Evolutionary conservation across 2,797 vertebrate species (phyloP), one percentile per base, ranked within the genome.

Genomic region (Lepus townsendii): DNA sequence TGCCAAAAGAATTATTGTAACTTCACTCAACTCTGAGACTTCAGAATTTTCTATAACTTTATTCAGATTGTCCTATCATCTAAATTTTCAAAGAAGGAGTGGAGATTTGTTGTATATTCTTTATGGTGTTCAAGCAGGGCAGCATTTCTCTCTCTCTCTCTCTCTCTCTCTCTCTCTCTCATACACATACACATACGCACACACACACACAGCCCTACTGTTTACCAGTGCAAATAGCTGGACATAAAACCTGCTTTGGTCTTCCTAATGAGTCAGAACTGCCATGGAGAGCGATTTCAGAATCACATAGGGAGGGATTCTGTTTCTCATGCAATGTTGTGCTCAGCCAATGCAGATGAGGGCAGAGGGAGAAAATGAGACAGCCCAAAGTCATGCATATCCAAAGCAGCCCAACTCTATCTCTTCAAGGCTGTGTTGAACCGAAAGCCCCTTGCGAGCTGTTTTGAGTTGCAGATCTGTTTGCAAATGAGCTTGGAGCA

Each of bases 401-500:
- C 90, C 76, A 84, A 62, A 95, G 68, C 91, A 78, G 85, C 69
- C 77, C 57, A 76, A 38, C 60, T 86, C 90, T 68, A 1, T 89
- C 90, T 93, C 65, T 92, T 82, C 62, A 90, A 95, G 91, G 86
- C 80, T 68, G 1, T 77, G 80, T 84, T 85, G 80, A 94, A 92
- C 69, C 54, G 20, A 73, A 95, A 38, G 11, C 69, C 95, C 95
- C 97, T 16, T 0, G 27, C 26, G 97, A 96, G 96, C 97, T 97
- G 90, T 97, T 98, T 85, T 38, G 93, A 97, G 97, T 96, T 89
- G 7, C 95, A 85, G 97, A 96, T 97, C 96, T 97, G 97, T 96
- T 98, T 98, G 97, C 97, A 98, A 97, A 98, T 98, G 98, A 98
- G 98, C 96, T 97, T 47, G 84, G 97, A 97, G 96, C 97, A 97